Percentiles rank a stretch among this genome's conserved stretches.
Conservation (phyloP, 2,113 vertebrate genomes). For the Apteryx mantelli region DNA sequence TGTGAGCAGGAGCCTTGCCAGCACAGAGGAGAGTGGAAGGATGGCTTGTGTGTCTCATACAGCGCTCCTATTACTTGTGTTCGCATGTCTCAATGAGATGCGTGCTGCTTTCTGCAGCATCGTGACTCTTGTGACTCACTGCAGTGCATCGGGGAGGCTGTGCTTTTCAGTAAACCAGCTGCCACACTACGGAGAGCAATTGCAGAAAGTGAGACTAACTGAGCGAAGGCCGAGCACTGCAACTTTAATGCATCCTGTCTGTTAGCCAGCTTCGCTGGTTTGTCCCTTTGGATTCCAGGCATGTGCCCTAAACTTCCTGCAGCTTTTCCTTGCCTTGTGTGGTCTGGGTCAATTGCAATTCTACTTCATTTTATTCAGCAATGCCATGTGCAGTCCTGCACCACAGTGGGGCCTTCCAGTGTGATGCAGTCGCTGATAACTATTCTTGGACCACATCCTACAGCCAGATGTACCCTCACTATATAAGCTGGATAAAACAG, state of each 20-base stretch:
- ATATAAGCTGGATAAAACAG: too few species aligned
- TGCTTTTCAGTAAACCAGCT: fast-evolving
- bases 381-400: fast-evolving
- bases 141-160: neutral
- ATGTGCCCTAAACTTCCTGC: neutral
- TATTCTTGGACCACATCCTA: fast-evolving
- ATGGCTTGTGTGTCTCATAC: neutral
- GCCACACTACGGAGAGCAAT: neutral
- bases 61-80: neutral
- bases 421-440: neutral
- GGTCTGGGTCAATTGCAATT: neutral
- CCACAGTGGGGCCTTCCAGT: neutral
- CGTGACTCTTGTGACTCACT: neutral
- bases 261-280: neutral
- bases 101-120: fast-evolving
- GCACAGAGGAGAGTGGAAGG: neutral
- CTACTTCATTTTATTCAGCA: neutral
- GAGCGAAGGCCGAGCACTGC: neutral
- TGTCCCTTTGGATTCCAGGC: neutral
- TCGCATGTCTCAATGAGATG: neutral
- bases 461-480: fast-evolving
- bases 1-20: neutral
- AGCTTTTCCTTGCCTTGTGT: neutral
- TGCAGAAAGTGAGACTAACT: neutral
- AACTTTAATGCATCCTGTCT: neutral